Evolutionary conservation across 2,888 invertebrate species (phyloP).

Genomic region (Pediacus dermestoides): DNA sequence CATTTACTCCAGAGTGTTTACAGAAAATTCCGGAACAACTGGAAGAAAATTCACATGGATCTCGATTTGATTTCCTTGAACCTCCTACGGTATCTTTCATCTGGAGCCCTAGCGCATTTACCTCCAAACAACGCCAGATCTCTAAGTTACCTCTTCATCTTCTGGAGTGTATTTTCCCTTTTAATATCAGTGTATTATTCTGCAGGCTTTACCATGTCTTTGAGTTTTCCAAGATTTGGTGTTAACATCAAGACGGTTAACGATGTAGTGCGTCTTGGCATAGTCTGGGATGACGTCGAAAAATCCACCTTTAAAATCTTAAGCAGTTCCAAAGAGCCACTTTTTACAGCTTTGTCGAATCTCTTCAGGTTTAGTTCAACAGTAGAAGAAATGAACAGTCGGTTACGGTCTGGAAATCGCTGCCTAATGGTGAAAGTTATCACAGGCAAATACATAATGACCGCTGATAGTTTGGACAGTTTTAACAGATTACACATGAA

Average conservation of each 20-base stretch:
- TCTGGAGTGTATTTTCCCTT: slow-evolving; percentile 18
- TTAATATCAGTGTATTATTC: slow-evolving; percentile 25
- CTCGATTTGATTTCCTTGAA: too few relatives aligned
- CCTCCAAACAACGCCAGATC: background rate
- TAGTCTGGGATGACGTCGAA: slow-evolving; percentile 23
- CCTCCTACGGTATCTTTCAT: too few relatives aligned
- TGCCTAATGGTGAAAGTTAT: slow-evolving; percentile 8
- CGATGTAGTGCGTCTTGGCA: slow-evolving; percentile 25
- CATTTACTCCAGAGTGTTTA: background rate
- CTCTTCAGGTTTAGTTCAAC: slow-evolving; percentile 11
- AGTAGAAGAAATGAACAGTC: slow-evolving; percentile 11
- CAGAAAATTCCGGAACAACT: too few relatives aligned
- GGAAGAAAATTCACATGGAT: too few relatives aligned
- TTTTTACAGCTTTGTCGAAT: slow-evolving; percentile 14
- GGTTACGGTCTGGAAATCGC: slow-evolving; percentile 13
- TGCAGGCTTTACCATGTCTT: slow-evolving; percentile 26
- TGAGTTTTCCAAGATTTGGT: slow-evolving; percentile 26
- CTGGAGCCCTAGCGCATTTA: background rate
- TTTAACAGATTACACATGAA: slow-evolving; percentile 21
- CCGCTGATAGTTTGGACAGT: slow-evolving; percentile 22
- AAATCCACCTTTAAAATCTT: slow-evolving; percentile 18
- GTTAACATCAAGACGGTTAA: slow-evolving; percentile 22
- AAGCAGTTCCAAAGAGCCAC: slow-evolving; percentile 14
- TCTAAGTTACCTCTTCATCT: slow-evolving; percentile 13
- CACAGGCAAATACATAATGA: slow-evolving; percentile 13